Evolutionary conservation across 2,797 vertebrate genomes (phyloP), one percentile per base, ranked within the genome.

Genomic region (Sebastes trivittatus): DNA sequence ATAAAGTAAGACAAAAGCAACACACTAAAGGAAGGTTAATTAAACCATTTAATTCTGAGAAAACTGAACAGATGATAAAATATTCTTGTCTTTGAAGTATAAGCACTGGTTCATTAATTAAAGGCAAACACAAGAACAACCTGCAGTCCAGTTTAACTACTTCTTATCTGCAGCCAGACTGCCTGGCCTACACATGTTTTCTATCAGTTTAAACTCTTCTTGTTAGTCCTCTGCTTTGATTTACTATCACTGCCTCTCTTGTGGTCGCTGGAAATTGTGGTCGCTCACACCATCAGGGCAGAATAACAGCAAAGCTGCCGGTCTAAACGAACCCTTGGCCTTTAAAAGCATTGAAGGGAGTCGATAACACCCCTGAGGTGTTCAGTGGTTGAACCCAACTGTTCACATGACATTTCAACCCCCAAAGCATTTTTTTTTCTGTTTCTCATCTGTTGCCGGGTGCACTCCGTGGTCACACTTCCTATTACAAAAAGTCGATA

Each of bases 351-450:
- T 87, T 87, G 90, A 91, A 92, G 92, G 87, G 89, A 91, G 94
- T 95, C 94, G 78, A 95, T 95, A 92, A 90, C 85, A 94, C 93
- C 92, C 94, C 93, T 90, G 92, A 91, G 89, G 94, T 93, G 94
- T 94, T 96, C 94, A 95, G 92, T 94, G 93, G 92, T 94, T 94
- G 92, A 95, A 93, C 92, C 93, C 93, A 94, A 90, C 94, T 94
- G 94, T 94, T 93, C 92, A 93, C 91, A 94, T 95, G 95, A 94
- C 94, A 95, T 96, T 95, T 95, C 93, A 94, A 93, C 86, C 87
- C 90, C 93, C 89, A 92, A 91, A 91, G 87, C 88, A 65, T 88
- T 93, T 88, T 93, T 90, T 82, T 77, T 81, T 27, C 84, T 73
- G 84, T 90, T 92, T 92, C 79, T 73, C 87, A 91, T 92, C 88